Conservation (phyloP, 2,797 vertebrate species). For the Labeo calbasu region DNA sequence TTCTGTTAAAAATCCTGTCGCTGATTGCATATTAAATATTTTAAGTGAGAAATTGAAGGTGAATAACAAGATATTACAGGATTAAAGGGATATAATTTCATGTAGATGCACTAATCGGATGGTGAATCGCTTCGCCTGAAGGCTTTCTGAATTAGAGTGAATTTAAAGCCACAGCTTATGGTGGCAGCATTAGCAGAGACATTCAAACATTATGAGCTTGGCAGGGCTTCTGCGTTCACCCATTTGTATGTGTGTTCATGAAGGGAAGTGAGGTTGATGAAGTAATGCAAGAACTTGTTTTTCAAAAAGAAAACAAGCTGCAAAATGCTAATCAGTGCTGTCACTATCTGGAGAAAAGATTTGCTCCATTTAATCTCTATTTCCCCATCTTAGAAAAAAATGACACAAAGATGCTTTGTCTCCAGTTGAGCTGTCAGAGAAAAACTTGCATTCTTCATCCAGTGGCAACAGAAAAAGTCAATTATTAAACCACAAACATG, state of each 20-base stretch:
- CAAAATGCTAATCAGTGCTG: conserved; percentile 60
- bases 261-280: conserved; percentile 12
- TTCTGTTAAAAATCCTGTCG: conserved; percentile 8
- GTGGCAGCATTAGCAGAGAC: conserved; percentile 23
- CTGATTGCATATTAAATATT: neutral
- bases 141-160: conserved; percentile 29
- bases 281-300: conserved; percentile 35
- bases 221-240: conserved; percentile 39
- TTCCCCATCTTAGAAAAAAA: conserved; percentile 38
- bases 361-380: conserved; percentile 55
- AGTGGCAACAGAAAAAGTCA: conserved; percentile 31
- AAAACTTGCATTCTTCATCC: conserved; percentile 15
- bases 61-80: conserved; percentile 30
- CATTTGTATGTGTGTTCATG: conserved; percentile 31
- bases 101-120: conserved; percentile 31
- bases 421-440: conserved; percentile 53
- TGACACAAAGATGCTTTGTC: conserved; percentile 49
- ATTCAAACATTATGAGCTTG: conserved; percentile 39
- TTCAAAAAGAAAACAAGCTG: conserved; percentile 45
- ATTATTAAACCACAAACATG: conserved; percentile 31
- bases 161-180: conserved; percentile 40
- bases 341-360: conserved; percentile 53
- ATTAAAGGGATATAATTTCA: conserved; percentile 38
- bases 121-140: conserved; percentile 37
- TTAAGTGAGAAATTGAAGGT: conserved; percentile 10